Base-by-base conservation (phyloP, 1,140 invertebrate genomes). In the Thalassaphorura encarpata region DNA sequence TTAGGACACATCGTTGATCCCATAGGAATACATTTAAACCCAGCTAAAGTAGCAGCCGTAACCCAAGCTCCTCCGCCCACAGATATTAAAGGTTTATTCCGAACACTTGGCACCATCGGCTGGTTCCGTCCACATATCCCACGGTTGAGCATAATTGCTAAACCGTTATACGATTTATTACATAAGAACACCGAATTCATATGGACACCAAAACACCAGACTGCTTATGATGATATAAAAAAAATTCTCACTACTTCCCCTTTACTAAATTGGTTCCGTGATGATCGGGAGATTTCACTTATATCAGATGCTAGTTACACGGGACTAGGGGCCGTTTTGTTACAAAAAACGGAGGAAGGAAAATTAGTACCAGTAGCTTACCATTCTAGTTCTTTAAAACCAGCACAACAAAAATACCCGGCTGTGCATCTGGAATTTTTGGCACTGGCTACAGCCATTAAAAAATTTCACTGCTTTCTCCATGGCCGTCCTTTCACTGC, bases 1-100 rank as follows among this genome's bases (percentile, higher is more conserved):
- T 18, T 47, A 24, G 45, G 45, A 26, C 6, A 13, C 11, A 21
- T 47, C 5, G 45, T 47, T 6, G 11, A 18, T 18, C 5, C 11
- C 13, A 8, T 26, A 27, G 31, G 51, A 18, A 26, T 54, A 24
- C 52, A 61, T 23, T 24, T 21, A 8, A 24, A 49, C 27, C 47
- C 47, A 31, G 47, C 11, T 3, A 49, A 49, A 33, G 3, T 33
- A 31, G 33, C 29, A 26, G 47, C 47, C 5, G 13, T 49, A 15
- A 6, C 5, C 8, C 19, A 5, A 8, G 13, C 13, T 21, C 45
- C 18, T 13, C 6, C 8, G 4, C 45, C 45, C 4, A 4, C 3
- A 23, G 11, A 21, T 21, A 11, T 26, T 3, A 46, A 46, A 46
- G 6, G 8, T 21, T 11, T 46, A n/a, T 11, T 3, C 4, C 19